phyloP scores from a whole-genome alignment of 2,113 vertebrate genomes.

The Rhinichthys klamathensis region DNA sequence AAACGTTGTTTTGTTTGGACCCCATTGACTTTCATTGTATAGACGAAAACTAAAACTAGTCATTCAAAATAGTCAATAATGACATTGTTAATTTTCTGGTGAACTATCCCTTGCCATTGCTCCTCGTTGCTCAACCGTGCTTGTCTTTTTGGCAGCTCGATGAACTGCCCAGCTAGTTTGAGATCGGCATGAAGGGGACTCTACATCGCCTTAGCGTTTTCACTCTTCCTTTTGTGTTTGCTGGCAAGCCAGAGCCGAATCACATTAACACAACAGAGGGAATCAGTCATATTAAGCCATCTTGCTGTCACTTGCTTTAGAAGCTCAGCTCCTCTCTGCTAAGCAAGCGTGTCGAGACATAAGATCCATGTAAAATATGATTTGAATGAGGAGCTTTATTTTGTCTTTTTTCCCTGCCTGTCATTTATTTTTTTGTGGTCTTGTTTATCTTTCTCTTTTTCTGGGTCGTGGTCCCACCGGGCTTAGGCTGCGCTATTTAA shows the following conservation, averaged over 20 bases:
- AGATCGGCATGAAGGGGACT: neutral
- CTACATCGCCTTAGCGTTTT: neutral
- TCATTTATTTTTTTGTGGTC: slow-evolving; percentile 41
- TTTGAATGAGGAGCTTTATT: slow-evolving; percentile 72
- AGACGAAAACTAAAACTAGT: neutral
- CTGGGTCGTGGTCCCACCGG: neutral
- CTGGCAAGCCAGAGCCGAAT: slow-evolving; percentile 50
- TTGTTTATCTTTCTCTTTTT: slow-evolving; percentile 27
- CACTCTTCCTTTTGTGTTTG: slow-evolving; percentile 55
- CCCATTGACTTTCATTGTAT: slow-evolving; percentile 5
- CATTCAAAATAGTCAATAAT: neutral
- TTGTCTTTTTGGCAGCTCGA: neutral
- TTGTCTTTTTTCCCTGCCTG: slow-evolving; percentile 53
- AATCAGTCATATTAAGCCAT: slow-evolving; percentile 70
- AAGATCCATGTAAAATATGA: slow-evolving; percentile 71
- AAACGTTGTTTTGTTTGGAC: neutral
- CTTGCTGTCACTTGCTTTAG: slow-evolving; percentile 64
- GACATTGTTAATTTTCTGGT: neutral
- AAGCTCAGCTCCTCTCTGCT: slow-evolving; percentile 63
- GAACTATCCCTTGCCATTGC: neutral
- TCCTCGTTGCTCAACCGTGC: neutral
- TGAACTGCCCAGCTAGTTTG: slow-evolving; percentile 27
- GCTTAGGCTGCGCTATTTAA: neutral
- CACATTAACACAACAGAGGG: slow-evolving; percentile 70
- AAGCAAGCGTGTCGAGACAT: slow-evolving; percentile 61